Percentiles rank a stretch among this genome's conserved stretches.
phyloP scores from a whole-genome alignment of 2,113 vertebrate species.

The Lycaon pictus region DNA sequence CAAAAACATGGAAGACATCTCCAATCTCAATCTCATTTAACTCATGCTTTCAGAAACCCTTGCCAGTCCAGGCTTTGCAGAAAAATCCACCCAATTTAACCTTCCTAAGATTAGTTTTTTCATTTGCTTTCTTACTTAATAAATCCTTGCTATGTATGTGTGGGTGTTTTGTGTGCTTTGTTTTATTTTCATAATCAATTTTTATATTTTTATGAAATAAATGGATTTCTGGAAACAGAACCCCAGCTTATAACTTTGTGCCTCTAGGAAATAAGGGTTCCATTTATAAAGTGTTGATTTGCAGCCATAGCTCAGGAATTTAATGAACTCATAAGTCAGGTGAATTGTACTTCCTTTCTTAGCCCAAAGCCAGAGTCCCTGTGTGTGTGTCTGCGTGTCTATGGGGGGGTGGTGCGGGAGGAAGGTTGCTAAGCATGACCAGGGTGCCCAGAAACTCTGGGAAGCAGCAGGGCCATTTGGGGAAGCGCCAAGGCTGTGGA shows the following conservation, averaged over 20 bases:
- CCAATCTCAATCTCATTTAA: background rate
- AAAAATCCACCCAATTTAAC: background rate
- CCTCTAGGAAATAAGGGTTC: conserved; percentile 18
- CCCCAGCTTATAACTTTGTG: background rate
- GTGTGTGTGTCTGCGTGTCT: rapidly evolving
- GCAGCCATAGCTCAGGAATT: background rate
- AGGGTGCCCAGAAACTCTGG: background rate
- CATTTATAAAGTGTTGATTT: background rate
- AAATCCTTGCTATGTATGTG: background rate
- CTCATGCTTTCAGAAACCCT: background rate
- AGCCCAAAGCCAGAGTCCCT: background rate
- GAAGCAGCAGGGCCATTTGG: background rate
- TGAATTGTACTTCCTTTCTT: background rate
- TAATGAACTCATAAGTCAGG: conserved; percentile 11
- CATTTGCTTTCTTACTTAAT: background rate
- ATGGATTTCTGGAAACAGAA: conserved; percentile 3
- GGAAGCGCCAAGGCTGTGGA: background rate
- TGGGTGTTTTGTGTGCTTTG: background rate
- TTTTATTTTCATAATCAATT: conserved; percentile 32
- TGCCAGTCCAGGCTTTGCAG: background rate
- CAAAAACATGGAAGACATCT: background rate
- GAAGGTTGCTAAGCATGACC: background rate
- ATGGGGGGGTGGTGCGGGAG: no score
- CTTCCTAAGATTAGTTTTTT: background rate
- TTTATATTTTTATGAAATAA: conserved; percentile 22